Evolutionary conservation across 2,797 vertebrate genomes (phyloP).

Genomic region (Falco peregrinus): DNA sequence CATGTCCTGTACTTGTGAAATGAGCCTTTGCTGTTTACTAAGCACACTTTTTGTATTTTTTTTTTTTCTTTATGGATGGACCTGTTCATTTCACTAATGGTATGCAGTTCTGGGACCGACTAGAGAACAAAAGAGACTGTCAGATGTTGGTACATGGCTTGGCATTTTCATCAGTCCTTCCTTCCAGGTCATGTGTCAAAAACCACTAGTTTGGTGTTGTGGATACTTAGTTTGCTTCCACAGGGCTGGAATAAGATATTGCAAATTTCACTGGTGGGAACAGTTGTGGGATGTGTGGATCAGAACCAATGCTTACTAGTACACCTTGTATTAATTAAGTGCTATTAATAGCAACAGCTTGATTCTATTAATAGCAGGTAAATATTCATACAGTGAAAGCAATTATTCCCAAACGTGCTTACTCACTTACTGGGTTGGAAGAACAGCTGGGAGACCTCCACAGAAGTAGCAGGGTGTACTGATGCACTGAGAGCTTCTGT

Average conservation of each 20-base stretch:
- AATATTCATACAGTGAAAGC: background rate
- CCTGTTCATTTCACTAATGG: background rate
- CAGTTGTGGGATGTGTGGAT: background rate
- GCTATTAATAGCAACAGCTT: background rate
- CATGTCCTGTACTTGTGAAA: background rate
- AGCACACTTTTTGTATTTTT: background rate
- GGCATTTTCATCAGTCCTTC: background rate
- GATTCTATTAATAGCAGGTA: background rate
- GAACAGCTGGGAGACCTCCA: background rate
- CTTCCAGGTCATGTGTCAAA: background rate
- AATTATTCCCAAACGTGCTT: background rate
- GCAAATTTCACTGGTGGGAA: background rate
- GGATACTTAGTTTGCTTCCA: background rate
- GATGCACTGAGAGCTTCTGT: background rate
- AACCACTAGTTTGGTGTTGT: background rate
- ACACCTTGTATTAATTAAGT: background rate
- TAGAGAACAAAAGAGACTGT: background rate
- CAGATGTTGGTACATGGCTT: background rate
- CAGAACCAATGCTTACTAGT: background rate
- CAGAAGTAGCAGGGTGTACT: background rate
- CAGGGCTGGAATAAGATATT: background rate
- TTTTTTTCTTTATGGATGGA: background rate
- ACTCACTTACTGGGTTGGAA: background rate
- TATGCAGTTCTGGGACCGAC: background rate
- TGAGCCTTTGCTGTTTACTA: background rate